phyloP scores from a whole-genome alignment of 2,888 invertebrate species.

The Melanotus villosus region DNA sequence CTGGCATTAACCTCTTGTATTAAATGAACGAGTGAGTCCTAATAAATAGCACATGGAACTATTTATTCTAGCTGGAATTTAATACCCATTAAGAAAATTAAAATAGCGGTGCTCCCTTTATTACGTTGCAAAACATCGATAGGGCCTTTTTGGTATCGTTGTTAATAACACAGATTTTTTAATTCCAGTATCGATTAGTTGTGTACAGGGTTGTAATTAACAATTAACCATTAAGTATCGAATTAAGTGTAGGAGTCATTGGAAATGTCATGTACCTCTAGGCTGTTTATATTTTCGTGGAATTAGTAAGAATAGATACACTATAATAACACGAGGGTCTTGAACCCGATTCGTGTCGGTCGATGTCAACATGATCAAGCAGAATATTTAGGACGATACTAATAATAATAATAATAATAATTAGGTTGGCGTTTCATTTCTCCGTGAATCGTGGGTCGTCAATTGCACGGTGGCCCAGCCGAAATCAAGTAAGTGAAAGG shows the following conservation, averaged over 20 bases:
- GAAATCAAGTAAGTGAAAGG: constrained; percentile 62
- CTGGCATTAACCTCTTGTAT: constrained; percentile 48
- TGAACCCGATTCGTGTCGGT: constrained; percentile 32
- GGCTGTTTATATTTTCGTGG: constrained; percentile 35
- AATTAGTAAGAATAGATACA: constrained; percentile 27
- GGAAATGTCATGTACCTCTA: constrained; percentile 32
- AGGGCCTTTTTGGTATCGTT: no score
- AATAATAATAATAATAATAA: constrained; percentile 1
- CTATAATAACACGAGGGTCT: constrained; percentile 32
- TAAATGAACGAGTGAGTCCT: constrained; percentile 23
- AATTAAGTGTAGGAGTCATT: constrained; percentile 5
- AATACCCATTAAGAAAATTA: no score
- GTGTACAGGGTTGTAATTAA: no score
- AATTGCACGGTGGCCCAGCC: constrained; percentile 19
- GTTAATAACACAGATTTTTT: no score
- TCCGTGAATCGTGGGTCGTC: constrained; percentile 17
- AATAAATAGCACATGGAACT: constrained; percentile 24
- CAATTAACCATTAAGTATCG: no score
- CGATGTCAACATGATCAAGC: constrained; percentile 25
- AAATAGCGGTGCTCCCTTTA: no score
- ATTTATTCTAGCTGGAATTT: no score
- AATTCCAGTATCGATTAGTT: no score
- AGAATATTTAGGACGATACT: neutral
- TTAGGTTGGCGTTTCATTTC: constrained; percentile 5
- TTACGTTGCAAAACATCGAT: no score